Evolutionary conservation across 1,140 invertebrate species (phyloP).

Genomic region (Episyrphus balteatus): DNA sequence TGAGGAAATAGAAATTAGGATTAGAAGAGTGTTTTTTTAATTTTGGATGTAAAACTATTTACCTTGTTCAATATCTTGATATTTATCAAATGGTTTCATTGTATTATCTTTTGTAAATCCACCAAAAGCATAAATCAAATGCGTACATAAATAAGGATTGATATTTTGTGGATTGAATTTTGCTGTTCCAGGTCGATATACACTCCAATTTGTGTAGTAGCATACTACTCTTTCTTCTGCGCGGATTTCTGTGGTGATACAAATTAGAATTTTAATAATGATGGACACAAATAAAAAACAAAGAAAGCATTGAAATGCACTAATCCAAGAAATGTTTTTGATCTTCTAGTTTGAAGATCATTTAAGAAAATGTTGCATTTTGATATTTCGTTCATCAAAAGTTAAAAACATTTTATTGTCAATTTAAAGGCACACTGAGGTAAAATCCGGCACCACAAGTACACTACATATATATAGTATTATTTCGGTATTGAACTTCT

Average conservation of each 20-base stretch:
- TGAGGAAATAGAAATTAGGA: slow-evolving; percentile 27
- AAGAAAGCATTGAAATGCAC: too few species aligned
- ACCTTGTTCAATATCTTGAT: slow-evolving; percentile 93
- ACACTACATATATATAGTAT: too few species aligned
- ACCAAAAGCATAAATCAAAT: slow-evolving; percentile 89
- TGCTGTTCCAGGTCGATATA: slow-evolving; percentile 74
- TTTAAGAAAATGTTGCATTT: too few species aligned
- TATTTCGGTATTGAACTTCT: too few species aligned
- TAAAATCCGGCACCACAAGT: too few species aligned
- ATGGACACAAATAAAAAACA: too few species aligned
- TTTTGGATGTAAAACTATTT: slow-evolving; percentile 14
- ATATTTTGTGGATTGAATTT: slow-evolving; percentile 92
- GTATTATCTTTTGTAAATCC: slow-evolving; percentile 85
- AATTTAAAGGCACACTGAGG: too few species aligned
- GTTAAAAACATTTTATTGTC: too few species aligned
- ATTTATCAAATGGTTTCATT: slow-evolving; percentile 85
- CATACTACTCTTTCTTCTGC: slow-evolving; percentile 66
- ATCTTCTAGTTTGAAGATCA: neutral
- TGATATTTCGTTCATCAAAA: too few species aligned
- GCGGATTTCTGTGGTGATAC: slow-evolving; percentile 10
- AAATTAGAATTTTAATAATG: neutral
- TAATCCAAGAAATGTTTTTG: too few species aligned
- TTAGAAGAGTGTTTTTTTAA: slow-evolving; percentile 3
- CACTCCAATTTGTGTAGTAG: slow-evolving; percentile 92
- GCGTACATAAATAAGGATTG: slow-evolving; percentile 90